These are phyloP conservation scores for Lycocorax pyrrhopterus DNA, from an alignment of 2,113 vertebrate species.

Conservation along the genomic window DNA sequence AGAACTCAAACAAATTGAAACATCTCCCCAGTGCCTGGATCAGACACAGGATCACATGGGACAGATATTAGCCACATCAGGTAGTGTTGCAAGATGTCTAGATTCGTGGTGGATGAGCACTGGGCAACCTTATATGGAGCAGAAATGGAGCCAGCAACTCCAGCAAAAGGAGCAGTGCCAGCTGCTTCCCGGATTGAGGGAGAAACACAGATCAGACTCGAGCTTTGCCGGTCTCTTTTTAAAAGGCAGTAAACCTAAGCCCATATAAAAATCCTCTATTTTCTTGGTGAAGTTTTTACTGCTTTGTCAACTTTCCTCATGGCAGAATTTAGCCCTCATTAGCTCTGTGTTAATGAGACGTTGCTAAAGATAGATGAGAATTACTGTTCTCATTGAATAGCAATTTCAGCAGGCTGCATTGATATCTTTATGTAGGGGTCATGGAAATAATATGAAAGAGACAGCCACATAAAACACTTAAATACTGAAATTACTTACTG, in stretches of 20 bases:
- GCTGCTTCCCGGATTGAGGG: accelerated
- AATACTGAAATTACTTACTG: neutral
- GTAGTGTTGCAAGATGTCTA: neutral
- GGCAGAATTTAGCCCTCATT: constrained; percentile 6
- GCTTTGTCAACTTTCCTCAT: neutral
- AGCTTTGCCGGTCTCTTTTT: neutral
- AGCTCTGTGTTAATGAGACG: neutral
- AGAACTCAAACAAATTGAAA: neutral
- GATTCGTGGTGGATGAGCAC: neutral
- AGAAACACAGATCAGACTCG: neutral
- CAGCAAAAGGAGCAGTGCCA: neutral
- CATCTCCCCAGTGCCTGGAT: neutral
- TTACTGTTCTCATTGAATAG: neutral
- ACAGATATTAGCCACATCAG: neutral
- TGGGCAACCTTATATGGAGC: neutral
- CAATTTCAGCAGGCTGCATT: neutral
- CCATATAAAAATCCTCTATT: neutral
- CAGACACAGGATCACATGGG: neutral
- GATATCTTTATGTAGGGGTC: neutral
- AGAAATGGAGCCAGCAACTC: neutral
- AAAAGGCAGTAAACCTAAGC: neutral
- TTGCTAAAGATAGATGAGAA: constrained; percentile 5
- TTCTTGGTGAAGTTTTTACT: neutral
- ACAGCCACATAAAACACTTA: neutral
- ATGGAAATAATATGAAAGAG: neutral